These are phyloP conservation scores for Drosophila paulistorum DNA, from an alignment of 1,140 invertebrate species.

Conservation along the genomic window DNA sequence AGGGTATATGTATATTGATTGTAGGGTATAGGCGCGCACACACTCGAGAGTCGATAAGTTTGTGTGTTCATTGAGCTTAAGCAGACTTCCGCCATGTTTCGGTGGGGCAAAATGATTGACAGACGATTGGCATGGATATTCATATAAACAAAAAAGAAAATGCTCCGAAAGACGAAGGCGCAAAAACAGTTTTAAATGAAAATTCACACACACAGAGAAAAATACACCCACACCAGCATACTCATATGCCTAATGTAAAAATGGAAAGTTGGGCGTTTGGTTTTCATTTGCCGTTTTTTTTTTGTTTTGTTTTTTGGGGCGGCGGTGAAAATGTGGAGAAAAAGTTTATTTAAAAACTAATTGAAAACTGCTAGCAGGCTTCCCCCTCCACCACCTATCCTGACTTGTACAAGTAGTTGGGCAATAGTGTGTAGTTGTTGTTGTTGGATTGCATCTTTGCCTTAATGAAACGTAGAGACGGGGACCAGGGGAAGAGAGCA, in stretches of 20 bases:
- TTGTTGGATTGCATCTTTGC: slow-evolving; percentile 17
- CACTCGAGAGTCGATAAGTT: slow-evolving; percentile 23
- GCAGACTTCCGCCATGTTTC: slow-evolving; percentile 77
- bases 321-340: slow-evolving; percentile 9
- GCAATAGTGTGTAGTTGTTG: slow-evolving; percentile 44
- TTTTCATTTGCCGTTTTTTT: slow-evolving; percentile 42
- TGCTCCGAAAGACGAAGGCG: slow-evolving; percentile 38
- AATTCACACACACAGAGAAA: slow-evolving; percentile 28
- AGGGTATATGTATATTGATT: background rate
- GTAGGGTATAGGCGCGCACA: background rate
- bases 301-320: slow-evolving; percentile 21
- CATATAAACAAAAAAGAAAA: slow-evolving; percentile 71
- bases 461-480: background rate
- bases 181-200: slow-evolving; percentile 52
- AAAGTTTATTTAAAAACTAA: slow-evolving; percentile 80
- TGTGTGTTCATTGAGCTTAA: slow-evolving; percentile 62
- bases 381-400: background rate
- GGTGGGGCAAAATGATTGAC: slow-evolving; percentile 74
- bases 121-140: slow-evolving; percentile 80
- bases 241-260: slow-evolving; percentile 38
- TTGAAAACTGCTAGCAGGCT: slow-evolving; percentile 68
- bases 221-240: background rate
- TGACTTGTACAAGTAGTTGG: slow-evolving; percentile 56
- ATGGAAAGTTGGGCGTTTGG: slow-evolving; percentile 62
- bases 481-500: too few relatives aligned